Conservation (phyloP, 2,888 invertebrate species). For the Ypsolopha scabrella region DNA sequence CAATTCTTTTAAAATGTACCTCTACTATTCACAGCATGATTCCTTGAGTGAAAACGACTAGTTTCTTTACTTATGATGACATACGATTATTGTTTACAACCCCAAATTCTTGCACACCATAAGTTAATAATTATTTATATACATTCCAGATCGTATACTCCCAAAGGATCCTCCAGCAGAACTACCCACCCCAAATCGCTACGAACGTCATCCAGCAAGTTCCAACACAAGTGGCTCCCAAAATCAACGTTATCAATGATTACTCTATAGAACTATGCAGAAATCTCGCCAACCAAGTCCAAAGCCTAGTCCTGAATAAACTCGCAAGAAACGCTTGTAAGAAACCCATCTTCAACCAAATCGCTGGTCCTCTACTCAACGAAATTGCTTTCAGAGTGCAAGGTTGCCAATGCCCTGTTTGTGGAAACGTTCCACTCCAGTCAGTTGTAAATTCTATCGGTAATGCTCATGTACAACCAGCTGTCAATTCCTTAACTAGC, state of each 20-base stretch:
- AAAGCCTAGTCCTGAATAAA: conserved; percentile 15
- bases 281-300: conserved; percentile 15
- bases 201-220: not conserved
- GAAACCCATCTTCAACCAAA: conserved; percentile 11
- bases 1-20: no score
- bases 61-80: not conserved
- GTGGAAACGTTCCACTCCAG: not conserved
- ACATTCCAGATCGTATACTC: conserved; percentile 3
- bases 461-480: no score
- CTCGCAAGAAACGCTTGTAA: conserved; percentile 7
- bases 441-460: not conserved
- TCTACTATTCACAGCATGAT: no score
- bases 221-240: not conserved
- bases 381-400: conserved; percentile 8
- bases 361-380: conserved; percentile 13
- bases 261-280: conserved; percentile 4
- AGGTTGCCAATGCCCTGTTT: not conserved
- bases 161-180: conserved; percentile 5
- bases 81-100: not conserved
- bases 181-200: not conserved
- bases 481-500: no score
- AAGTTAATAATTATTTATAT: not conserved
- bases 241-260: not conserved
- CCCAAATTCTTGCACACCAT: not conserved
- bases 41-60: no score